Base-by-base conservation (phyloP, 1,140 invertebrate genomes). In the Oreohelix idahoensis region DNA sequence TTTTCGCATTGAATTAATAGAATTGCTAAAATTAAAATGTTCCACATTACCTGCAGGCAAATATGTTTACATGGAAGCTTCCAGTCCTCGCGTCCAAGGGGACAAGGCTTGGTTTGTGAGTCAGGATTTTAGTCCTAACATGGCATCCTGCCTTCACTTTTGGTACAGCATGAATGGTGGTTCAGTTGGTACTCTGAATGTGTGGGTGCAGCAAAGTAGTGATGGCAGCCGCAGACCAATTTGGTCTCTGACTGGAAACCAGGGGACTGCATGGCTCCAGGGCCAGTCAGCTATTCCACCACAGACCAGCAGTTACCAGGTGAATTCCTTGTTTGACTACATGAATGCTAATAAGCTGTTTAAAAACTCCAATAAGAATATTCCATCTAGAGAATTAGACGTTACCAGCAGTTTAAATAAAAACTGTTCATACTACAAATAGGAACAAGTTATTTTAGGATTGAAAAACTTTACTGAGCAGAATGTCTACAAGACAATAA, bases 111-210 rank as follows among this genome's bases (percentile, higher is more conserved):
- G 89, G 13, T 84, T 89, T 8, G 80, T 86, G 23, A 78, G 77
- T 45, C 38, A 42, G 35, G 42, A 76, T 32, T 42, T 45, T 42
- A 63, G 80, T 75, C 66, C 45, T 73, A 79, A 53, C n/a, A 71
- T 15, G 63, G 79, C 0, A 84, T 69, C 78, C 73, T 92, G 90
- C 84, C 75, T 92, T 35, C 73, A 85, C 13, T 96, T 97, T 89
- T 96, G 94, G 94, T 95, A 93, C 88, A 95, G 96, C 88, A 96
- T 97, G 96, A 96, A 94, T 88, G 96, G 96, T 2, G 63, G 74
- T 15, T 83, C 87, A 29, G 84, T 89, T 4, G 88, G 87, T 15
- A 83, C 80, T 0, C 86, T 92, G 0, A 91, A 90, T 84, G 87
- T 92, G 15, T 81, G 79, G 79, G 79, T 81, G 26, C 26, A n/a